Percentiles rank a stretch among this genome's conserved stretches.
Conservation (phyloP, 1,140 invertebrate genomes). For the Panagrolaimus sp. region DNA sequence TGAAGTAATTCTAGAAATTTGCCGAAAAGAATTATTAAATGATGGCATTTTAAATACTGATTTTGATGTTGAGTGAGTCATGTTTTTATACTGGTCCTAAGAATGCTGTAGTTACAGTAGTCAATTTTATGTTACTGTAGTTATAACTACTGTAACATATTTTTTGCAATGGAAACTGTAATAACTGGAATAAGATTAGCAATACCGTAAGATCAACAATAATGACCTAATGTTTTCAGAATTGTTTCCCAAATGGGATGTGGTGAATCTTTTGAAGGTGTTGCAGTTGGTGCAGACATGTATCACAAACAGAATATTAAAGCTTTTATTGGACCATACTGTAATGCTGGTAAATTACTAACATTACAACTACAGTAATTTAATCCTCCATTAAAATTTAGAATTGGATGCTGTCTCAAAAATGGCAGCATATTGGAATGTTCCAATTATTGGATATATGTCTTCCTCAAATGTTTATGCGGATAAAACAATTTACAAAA, state of each 20-base stretch:
- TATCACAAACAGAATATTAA: slow-evolving; percentile 37
- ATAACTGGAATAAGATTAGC: too few relatives aligned
- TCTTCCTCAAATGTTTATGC: slow-evolving; percentile 46
- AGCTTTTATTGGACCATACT: slow-evolving; percentile 5
- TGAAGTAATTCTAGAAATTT: slow-evolving; percentile 50
- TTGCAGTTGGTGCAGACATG: slow-evolving; percentile 41
- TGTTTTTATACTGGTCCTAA: too few relatives aligned
- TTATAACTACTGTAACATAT: too few relatives aligned
- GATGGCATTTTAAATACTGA: slow-evolving; percentile 49
- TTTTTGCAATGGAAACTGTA: too few relatives aligned
- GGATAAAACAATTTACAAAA: slow-evolving; percentile 55
- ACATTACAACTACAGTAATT: too few relatives aligned
- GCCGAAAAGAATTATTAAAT: slow-evolving; percentile 48
- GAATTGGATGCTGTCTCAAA: slow-evolving; percentile 53
- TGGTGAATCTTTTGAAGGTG: slow-evolving; percentile 45
- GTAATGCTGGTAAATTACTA: neutral
- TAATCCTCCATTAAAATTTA: slow-evolving; percentile 34
- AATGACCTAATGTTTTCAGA: too few relatives aligned
- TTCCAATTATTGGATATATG: slow-evolving; percentile 54
- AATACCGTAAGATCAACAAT: too few relatives aligned
- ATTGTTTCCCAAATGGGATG: slow-evolving; percentile 39
- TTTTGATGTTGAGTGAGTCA: slow-evolving; percentile 51
- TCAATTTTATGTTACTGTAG: too few relatives aligned
- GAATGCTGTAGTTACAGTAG: too few relatives aligned
- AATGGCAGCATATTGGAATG: slow-evolving; percentile 54